These are phyloP conservation scores for Trachymyrmex cornetzi DNA, from an alignment of 1,140 invertebrate genomes.

Conservation along the genomic window DNA sequence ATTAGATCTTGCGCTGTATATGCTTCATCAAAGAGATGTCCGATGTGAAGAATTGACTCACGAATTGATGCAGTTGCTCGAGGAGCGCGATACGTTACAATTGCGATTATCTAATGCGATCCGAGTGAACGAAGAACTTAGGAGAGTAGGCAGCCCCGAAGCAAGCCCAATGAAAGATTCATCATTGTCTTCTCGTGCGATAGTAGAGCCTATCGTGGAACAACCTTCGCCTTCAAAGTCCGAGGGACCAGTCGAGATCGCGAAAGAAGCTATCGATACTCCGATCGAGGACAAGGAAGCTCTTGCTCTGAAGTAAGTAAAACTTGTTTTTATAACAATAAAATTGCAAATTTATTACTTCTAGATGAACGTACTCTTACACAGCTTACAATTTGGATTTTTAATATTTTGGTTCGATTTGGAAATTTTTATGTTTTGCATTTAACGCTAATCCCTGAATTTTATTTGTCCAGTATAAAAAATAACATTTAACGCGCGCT, in stretches of 20 bases:
- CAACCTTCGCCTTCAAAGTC: constrained; percentile 79
- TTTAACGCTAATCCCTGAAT: not conserved
- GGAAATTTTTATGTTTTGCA: not conserved
- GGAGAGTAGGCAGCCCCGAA: constrained; percentile 79
- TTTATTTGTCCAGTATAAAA: not conserved
- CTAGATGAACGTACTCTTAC: not conserved
- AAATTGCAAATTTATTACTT: not conserved
- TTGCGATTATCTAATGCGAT: constrained; percentile 93
- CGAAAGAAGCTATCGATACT: constrained; percentile 82
- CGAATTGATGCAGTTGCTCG: constrained; percentile 93
- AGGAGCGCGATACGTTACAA: constrained; percentile 94
- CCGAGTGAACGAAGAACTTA: constrained; percentile 89
- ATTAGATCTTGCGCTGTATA: constrained; percentile 93
- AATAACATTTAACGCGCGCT: not conserved
- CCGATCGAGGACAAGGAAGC: constrained; percentile 81
- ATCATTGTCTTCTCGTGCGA: not conserved
- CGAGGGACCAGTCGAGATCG: constrained; percentile 82
- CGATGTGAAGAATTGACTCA: constrained; percentile 95
- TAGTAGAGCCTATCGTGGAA: constrained; percentile 72
- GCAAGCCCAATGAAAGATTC: constrained; percentile 67
- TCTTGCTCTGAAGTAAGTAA: constrained; percentile 84
- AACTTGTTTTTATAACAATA: not conserved
- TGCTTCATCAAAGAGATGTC: constrained; percentile 95
- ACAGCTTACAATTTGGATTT: not conserved
- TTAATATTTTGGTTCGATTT: not conserved